Base-by-base conservation (phyloP, 2,888 invertebrate species). In the Rapana venosa region DNA sequence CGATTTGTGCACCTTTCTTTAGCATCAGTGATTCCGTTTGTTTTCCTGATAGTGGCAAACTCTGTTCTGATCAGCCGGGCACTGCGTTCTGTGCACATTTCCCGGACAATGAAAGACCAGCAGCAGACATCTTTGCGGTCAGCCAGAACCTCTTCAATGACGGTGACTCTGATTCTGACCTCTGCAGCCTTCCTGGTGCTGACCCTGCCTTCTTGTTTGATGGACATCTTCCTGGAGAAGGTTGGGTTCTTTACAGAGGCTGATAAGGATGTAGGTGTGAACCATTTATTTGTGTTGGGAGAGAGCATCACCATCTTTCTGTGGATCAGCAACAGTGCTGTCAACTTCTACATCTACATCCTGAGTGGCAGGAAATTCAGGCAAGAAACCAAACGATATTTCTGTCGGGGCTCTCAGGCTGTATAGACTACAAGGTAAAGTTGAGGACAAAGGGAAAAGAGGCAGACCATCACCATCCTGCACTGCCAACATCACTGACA, bases 321-420 rank as follows among this genome's bases (percentile, higher is more conserved):
- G 79, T 79, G 79, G 79, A 79, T 79, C 20, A 79, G 79, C 35
- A 79, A 79, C 32, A 79, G 79, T 32, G 79, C 79, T 0, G 35
- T 79, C 17, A 79, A 79, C 22, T 79, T 79, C 15, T 79, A 35
- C 35, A 11, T 79, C 8, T 79, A 79, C 35, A 32, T 79, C 32
- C 22, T 35, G 79, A 79, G 79, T 20, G 79, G 79, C 15, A 35
- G 79, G 17, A 79, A 35, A 20, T 79, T 79, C 79, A 79, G 79
- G 35, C 79, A 79, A 32, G 79, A 79, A 79, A 35, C 79, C 11
- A 32, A 32, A 35, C 79, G 79, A 15, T 35, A 79, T 79, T 35
- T 79, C 2, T 79, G 47, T 47, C 47, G 8, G 4, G 8, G 47
- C 47, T 47, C 47, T 47, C 4, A 47, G 47, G 47, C 47, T 47